Evolutionary conservation across 2,797 vertebrate species (phyloP).

Genomic region (Sebastolobus altivelis): DNA sequence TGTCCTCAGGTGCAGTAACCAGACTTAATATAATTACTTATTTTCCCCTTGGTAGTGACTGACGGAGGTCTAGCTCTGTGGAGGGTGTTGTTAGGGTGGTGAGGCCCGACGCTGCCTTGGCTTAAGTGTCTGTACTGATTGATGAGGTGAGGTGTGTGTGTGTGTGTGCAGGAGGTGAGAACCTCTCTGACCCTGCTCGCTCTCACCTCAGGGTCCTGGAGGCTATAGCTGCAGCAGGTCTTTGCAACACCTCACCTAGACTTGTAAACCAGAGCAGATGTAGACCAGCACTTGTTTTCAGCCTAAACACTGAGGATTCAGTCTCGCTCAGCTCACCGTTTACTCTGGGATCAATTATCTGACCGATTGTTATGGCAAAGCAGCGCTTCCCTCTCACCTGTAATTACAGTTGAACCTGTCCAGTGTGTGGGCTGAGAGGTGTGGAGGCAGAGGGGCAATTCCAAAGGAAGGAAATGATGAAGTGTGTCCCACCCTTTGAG

Average conservation of each 20-base stretch:
- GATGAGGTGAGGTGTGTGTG: slow-evolving; percentile 78
- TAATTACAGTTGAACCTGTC: slow-evolving; percentile 55
- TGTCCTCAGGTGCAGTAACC: slow-evolving; percentile 5
- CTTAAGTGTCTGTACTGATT: slow-evolving; percentile 64
- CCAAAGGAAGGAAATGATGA: slow-evolving; percentile 68
- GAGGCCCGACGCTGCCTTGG: slow-evolving; percentile 11
- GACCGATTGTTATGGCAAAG: slow-evolving; percentile 35
- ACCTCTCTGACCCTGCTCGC: slow-evolving; percentile 61
- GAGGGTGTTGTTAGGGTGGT: slow-evolving; percentile 25
- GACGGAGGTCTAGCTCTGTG: slow-evolving; percentile 44
- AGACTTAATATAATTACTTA: slow-evolving; percentile 30
- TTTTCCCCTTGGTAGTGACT: slow-evolving; percentile 10
- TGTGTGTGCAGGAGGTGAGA: slow-evolving; percentile 55
- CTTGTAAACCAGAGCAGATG: slow-evolving; percentile 61
- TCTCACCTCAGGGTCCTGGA: slow-evolving; percentile 72
- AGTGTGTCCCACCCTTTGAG: slow-evolving; percentile 59
- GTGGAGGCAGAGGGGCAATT: slow-evolving; percentile 42
- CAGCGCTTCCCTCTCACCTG: slow-evolving; percentile 56
- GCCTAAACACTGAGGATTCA: slow-evolving; percentile 34
- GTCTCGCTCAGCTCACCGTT: slow-evolving; percentile 17
- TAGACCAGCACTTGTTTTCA: slow-evolving; percentile 52
- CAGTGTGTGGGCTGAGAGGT: slow-evolving; percentile 48
- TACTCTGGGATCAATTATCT: slow-evolving; percentile 57
- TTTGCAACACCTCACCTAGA: slow-evolving; percentile 59
- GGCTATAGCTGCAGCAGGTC: slow-evolving; percentile 46